These are phyloP conservation scores for Poeciliopsis turneri DNA, from an alignment of 2,797 vertebrate species.

Conservation along the genomic window DNA sequence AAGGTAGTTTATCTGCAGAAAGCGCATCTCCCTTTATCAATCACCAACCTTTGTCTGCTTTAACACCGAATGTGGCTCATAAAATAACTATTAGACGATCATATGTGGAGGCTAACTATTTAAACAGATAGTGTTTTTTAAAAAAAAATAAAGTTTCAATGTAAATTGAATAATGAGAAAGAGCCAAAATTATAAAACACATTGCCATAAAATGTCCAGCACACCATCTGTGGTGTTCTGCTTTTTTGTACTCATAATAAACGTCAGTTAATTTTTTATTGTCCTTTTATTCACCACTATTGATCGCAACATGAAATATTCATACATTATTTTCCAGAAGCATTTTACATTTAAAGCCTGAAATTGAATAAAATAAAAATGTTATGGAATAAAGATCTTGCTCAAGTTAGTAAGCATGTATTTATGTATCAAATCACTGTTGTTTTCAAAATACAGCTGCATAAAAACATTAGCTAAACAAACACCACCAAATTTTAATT, in stretches of 20 bases:
- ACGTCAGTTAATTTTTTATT: not conserved
- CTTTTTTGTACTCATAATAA: not conserved
- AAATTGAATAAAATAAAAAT: not conserved
- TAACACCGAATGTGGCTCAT: conserved; percentile 30
- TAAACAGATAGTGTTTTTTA: not conserved
- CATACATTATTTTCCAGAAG: not conserved
- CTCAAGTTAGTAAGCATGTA: not conserved
- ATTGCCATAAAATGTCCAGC: not conserved
- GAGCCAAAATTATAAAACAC: not conserved
- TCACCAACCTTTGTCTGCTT: conserved; percentile 76
- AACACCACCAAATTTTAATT: not conserved
- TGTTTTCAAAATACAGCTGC: not conserved
- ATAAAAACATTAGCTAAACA: not conserved
- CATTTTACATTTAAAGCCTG: not conserved
- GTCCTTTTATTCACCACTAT: not conserved
- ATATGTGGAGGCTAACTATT: not conserved
- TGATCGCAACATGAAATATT: not conserved
- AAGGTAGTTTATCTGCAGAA: conserved; percentile 48
- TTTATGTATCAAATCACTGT: not conserved
- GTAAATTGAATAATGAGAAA: not conserved
- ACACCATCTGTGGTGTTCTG: not conserved
- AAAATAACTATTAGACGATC: not conserved
- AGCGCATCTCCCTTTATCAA: conserved; percentile 72
- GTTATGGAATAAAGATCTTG: not conserved
- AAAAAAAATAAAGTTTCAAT: not conserved